Conservation (phyloP, 2,888 invertebrate species). For the Orthosia cruda region DNA sequence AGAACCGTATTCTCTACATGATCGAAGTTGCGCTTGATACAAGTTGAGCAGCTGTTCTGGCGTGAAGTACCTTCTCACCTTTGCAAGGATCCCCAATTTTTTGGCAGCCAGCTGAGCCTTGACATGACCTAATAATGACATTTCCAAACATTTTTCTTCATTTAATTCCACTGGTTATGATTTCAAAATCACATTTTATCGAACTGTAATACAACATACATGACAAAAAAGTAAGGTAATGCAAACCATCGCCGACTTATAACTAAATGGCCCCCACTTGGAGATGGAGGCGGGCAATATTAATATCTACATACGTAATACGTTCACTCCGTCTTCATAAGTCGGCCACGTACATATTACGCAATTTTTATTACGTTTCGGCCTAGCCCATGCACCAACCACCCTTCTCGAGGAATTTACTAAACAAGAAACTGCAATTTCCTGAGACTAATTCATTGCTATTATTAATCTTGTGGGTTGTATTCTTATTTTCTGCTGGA, state of each 20-base stretch:
- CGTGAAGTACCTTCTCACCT: too few species aligned
- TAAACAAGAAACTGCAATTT: slow-evolving; percentile 88
- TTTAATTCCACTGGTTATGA: slow-evolving; percentile 14
- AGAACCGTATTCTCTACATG: too few species aligned
- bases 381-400: slow-evolving; percentile 60
- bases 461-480: slow-evolving; percentile 85
- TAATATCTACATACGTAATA: slow-evolving; percentile 83
- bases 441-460: slow-evolving; percentile 84
- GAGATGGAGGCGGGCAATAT: slow-evolving; percentile 74
- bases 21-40: too few species aligned
- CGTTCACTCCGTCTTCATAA: slow-evolving; percentile 82
- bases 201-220: slow-evolving; percentile 47
- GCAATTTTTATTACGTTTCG: slow-evolving; percentile 82
- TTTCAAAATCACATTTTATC: slow-evolving; percentile 32
- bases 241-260: slow-evolving; percentile 58
- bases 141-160: slow-evolving; percentile 8
- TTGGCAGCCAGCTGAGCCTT: too few species aligned
- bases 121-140: not conserved
- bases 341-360: slow-evolving; percentile 77
- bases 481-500: slow-evolving; percentile 77
- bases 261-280: slow-evolving; percentile 69
- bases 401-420: slow-evolving; percentile 81
- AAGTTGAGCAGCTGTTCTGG: too few species aligned
- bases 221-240: slow-evolving; percentile 63
- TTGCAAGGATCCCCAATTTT: too few species aligned